Base-by-base conservation (phyloP, 2,888 invertebrate genomes). In the Tachina lurida region DNA sequence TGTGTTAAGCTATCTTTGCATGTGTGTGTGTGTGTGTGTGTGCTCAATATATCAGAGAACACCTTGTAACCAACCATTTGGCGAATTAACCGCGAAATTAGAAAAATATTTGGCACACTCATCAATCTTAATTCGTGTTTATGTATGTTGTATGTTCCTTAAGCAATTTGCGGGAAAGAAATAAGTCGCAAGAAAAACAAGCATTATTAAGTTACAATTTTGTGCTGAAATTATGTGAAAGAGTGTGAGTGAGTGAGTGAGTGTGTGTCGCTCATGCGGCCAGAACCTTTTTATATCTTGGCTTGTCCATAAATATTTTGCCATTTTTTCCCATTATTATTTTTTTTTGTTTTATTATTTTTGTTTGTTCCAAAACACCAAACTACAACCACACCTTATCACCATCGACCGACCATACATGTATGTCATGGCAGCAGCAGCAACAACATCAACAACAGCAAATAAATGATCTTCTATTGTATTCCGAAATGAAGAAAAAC, bases 81-180 rank as follows among this genome's bases (percentile, higher is more conserved):
- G 71, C 39, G 58, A 79, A 82, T 82, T 86, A 82, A 82, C 65
- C 78, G 78, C 85, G 52, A 82, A 82, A 76, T 73, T 22, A 75
- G 65, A 75, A 71, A 81, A 79, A 79, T 86, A 86, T 86, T 86
- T 86, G 85, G 85, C 78, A 86, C 85, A 82, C 75, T 86, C 85
- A 86, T 86, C 85, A 82, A 86, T 86, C 85, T 86, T 82, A 75
- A 77, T 78, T 70, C 74, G 31, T 67, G 22, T 78, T 70, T 71
- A 52, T 80, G 63, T 56, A 15, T 12, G 47, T 73, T 54, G 65
- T 52, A 17, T 31, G 31, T 31, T 67, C 49, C 49, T 73, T 47
- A 2, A 22, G 39, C 47, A 60, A 77, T 63, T 79, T 54, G 22
- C 13, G 3, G 15, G 8, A 47, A 70, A 70, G n/a, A 70, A 56